Conservation (phyloP, 2,113 vertebrate genomes). For the Onychostruthus taczanowskii region DNA sequence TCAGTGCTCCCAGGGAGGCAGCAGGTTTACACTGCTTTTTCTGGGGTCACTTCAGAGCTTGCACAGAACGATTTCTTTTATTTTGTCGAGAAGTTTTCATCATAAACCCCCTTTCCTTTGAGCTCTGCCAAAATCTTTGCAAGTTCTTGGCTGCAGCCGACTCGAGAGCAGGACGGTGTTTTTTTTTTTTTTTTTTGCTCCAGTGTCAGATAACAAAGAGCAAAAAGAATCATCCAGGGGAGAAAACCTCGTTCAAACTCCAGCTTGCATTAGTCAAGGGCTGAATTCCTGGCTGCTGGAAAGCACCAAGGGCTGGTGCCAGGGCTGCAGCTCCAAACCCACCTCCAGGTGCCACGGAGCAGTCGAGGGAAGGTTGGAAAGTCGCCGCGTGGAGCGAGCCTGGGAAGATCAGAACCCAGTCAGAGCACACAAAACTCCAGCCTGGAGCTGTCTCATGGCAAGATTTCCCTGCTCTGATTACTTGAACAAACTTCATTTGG, state of each 20-base stretch:
- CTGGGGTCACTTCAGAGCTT: conserved; percentile 24
- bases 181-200: neutral
- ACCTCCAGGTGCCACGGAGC: neutral
- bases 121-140: conserved; percentile 15
- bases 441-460: neutral
- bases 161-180: neutral
- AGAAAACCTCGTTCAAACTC: neutral
- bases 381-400: neutral
- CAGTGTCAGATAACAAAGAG: neutral
- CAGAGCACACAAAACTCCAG: neutral
- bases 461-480: neutral
- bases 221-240: neutral
- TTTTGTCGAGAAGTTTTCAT: neutral
- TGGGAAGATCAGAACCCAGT: neutral
- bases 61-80: neutral
- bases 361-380: neutral
- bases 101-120: neutral
- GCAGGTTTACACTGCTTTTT: neutral
- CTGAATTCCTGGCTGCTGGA: neutral
- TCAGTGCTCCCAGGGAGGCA: conserved; percentile 5
- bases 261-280: neutral
- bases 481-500: neutral
- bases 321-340: neutral
- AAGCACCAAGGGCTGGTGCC: neutral
- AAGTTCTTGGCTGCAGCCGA: neutral